Base-by-base conservation (phyloP, 2,113 vertebrate species). In the Tinamus guttatus region DNA sequence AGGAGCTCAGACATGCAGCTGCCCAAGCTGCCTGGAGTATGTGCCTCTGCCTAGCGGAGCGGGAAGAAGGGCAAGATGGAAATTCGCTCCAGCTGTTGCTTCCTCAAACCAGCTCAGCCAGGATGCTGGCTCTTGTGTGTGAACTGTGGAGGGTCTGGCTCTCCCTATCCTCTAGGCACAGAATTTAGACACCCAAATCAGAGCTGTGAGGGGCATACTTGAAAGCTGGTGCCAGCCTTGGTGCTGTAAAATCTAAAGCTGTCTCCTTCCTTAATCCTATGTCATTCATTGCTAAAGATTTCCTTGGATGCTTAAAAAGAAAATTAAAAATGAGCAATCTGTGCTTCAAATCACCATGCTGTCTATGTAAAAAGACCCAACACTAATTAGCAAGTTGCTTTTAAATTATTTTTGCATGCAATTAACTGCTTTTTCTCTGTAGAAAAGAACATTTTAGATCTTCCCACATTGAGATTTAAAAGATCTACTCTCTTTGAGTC, bases 161-260 rank as follows among this genome's bases (percentile, higher is more conserved):
- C 30, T 75, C 11, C n/a, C 15, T 38, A 21, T 0, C 1, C 27
- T 18, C 12, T n/a, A 17, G 2, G 7, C 0, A 1, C 27, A 30
- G 9, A 62, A 13, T 4, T 52, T n/a, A 64, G 17, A n/a, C 5
- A 78, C 2, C 10, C 68, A 43, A 6, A 62, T 4, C 14, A 13
- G 4, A 41, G 8, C 40, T 74, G 30, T 27, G 45, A 75, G 28
- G 3, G 21, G 21, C 22, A 54, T 56, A 45, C 41, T 45, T 2
- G 2, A 63, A 81, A 70, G 43, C 5, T 76, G 18, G 18, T 45
- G 13, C 22, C 90, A 88, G 13, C 51, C 15, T 7, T 74, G 1
- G 0, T 2, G 3, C 45, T 78, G 22, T 32, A 67, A 95, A 91
- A 75, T 15, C 30, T 84, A 65, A 83, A 67, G 62, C 30, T 7